These are phyloP conservation scores for Anadara kagoshimensis DNA, from an alignment of 1,140 invertebrate species.

Conservation along the genomic window DNA sequence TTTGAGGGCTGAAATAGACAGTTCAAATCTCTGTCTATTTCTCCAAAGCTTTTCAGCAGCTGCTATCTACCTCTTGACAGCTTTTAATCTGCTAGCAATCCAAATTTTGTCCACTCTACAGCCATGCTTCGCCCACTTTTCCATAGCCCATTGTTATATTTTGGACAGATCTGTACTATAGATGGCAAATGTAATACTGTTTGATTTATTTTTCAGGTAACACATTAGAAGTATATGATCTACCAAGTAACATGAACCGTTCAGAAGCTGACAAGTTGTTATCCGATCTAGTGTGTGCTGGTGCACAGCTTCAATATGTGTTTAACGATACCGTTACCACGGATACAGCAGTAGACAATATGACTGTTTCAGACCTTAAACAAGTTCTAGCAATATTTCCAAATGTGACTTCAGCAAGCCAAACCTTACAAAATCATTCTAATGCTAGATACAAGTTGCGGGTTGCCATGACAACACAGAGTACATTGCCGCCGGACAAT, in stretches of 20 bases:
- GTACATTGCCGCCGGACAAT: constrained; percentile 11
- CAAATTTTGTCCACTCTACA: no score
- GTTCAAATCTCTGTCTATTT: no score
- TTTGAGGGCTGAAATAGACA: no score
- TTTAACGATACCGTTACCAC: constrained; percentile 14
- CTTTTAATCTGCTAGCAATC: no score
- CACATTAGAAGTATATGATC: constrained; percentile 26
- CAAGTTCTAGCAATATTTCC: constrained; percentile 34
- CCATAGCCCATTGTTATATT: background rate
- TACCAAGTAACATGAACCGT: constrained; percentile 15
- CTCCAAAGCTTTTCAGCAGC: no score
- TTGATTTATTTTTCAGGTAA: constrained; percentile 15
- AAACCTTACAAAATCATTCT: constrained; percentile 27
- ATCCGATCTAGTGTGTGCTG: constrained; percentile 19
- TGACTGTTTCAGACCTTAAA: constrained; percentile 23
- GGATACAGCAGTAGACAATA: constrained; percentile 5
- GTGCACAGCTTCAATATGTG: constrained; percentile 28
- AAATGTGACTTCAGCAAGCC: constrained; percentile 13
- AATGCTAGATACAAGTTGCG: constrained; percentile 9
- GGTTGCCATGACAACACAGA: background rate
- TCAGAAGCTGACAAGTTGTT: constrained; percentile 29
- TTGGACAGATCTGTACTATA: no score
- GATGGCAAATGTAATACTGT: background rate
- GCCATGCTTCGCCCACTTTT: no score
- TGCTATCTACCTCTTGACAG: no score